Conservation (phyloP, 2,888 invertebrate species). For the Marasmarcha lunaedactyla region DNA sequence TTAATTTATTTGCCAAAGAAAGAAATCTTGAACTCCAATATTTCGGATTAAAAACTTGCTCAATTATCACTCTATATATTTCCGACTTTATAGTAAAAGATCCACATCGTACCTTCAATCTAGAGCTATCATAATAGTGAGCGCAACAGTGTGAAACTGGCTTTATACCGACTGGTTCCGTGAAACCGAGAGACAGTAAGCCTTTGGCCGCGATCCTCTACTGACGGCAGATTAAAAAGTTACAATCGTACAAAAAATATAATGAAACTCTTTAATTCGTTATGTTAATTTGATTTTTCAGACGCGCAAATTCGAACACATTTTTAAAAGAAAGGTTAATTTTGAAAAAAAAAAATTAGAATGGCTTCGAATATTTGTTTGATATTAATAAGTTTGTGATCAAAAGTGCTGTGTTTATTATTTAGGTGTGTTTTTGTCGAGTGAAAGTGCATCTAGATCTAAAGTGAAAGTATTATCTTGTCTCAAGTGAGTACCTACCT, state of each 20-base stretch:
- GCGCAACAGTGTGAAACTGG: constrained; percentile 28
- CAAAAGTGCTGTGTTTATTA: not conserved
- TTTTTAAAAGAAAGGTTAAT: too few relatives aligned
- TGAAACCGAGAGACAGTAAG: constrained; percentile 44
- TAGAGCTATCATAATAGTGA: constrained; percentile 36
- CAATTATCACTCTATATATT: too few relatives aligned
- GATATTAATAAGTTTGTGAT: not conserved
- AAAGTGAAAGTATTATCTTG: constrained; percentile 52
- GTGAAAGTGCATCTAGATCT: constrained; percentile 54
- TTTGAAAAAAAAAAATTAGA: not conserved
- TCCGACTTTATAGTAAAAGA: not conserved
- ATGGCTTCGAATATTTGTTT: not conserved
- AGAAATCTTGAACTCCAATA: too few relatives aligned
- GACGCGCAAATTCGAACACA: not conserved
- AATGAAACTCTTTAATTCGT: not conserved
- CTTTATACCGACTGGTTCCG: constrained; percentile 36
- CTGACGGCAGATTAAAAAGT: constrained; percentile 1
- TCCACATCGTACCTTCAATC: constrained; percentile 16
- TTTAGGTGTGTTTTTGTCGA: constrained; percentile 17
- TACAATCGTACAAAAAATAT: not conserved
- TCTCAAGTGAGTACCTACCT: constrained; percentile 30
- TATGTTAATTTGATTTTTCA: too few relatives aligned
- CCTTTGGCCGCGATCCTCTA: constrained; percentile 22
- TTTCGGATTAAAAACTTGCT: too few relatives aligned
- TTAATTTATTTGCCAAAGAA: too few relatives aligned